These are phyloP conservation scores for Ciconia stormi DNA, from an alignment of 2,113 vertebrate species.

Conservation along the genomic window DNA sequence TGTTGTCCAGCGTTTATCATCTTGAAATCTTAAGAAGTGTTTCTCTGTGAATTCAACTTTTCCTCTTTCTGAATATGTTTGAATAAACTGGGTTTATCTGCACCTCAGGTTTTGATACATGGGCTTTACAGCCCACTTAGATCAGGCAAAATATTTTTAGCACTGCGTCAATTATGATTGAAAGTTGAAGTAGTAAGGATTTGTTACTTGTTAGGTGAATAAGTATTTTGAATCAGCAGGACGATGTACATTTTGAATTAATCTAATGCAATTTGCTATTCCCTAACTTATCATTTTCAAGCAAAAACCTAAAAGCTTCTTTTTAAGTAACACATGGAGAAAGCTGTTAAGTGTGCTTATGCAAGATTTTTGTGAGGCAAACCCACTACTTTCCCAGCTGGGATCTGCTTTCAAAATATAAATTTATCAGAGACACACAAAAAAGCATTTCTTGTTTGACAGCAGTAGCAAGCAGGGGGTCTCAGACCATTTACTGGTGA, in stretches of 20 bases:
- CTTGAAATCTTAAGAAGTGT: background rate
- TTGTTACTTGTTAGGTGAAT: background rate
- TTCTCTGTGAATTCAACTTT: background rate
- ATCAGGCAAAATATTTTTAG: background rate
- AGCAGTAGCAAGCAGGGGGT: conserved; percentile 60
- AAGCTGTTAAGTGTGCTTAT: background rate
- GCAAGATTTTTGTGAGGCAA: conserved; percentile 14
- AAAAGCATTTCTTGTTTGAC: conserved; percentile 50
- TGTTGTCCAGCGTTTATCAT: background rate
- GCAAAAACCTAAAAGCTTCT: background rate
- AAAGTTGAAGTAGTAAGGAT: background rate
- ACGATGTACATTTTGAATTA: background rate
- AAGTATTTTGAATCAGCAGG: background rate
- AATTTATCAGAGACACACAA: conserved; percentile 24
- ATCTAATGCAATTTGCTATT: background rate
- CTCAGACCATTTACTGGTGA: conserved; percentile 66
- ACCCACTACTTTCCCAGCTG: conserved; percentile 26
- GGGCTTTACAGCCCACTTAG: background rate
- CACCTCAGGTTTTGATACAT: background rate
- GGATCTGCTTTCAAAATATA: conserved; percentile 57
- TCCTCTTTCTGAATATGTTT: background rate
- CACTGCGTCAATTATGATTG: background rate
- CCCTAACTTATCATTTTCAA: background rate
- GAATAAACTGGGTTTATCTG: background rate
- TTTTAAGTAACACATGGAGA: background rate